phyloP scores from a whole-genome alignment of 2,888 invertebrate genomes.

The Hirtodrosophila cameraria region DNA sequence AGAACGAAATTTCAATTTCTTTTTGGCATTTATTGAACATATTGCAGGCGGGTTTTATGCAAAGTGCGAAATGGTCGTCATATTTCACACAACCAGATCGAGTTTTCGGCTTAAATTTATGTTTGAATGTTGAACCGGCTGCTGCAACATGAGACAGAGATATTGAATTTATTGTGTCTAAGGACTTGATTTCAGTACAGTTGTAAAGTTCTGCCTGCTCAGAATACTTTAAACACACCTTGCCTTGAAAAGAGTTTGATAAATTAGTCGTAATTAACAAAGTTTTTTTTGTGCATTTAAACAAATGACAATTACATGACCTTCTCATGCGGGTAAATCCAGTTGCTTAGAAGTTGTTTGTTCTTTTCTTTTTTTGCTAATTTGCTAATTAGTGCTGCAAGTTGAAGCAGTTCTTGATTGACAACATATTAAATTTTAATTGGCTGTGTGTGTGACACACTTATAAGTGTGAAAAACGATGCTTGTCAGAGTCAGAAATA shows the following conservation, averaged over 20 bases:
- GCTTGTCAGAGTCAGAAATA: conserved; percentile 2
- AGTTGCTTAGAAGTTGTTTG: conserved; percentile 6
- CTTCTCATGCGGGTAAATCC: conserved; percentile 20
- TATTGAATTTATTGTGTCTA: conserved; percentile 41
- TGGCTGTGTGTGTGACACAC: conserved; percentile 6
- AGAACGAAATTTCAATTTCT: neutral
- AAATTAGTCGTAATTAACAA: conserved; percentile 44
- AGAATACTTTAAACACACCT: conserved; percentile 27
- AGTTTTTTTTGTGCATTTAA: conserved; percentile 26
- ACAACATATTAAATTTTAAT: conserved; percentile 39
- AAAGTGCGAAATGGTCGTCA: conserved; percentile 34
- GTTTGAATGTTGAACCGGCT: conserved; percentile 25
- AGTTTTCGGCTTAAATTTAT: conserved; percentile 55
- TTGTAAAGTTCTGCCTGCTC: conserved; percentile 25
- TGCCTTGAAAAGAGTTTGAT: conserved; percentile 3
- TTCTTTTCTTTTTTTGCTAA: too few species aligned
- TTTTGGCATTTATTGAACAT: conserved; percentile 33
- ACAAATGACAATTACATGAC: conserved; percentile 30
- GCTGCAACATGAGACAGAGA: conserved; percentile 23
- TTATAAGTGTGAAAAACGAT: conserved; percentile 4
- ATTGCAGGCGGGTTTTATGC: conserved; percentile 65
- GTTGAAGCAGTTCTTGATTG: conserved; percentile 6
- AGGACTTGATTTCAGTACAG: too few species aligned
- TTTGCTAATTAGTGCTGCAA: conserved; percentile 45
- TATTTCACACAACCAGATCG: conserved; percentile 32